phyloP scores from a whole-genome alignment of 2,113 vertebrate species.

The Myrmecobius fasciatus region DNA sequence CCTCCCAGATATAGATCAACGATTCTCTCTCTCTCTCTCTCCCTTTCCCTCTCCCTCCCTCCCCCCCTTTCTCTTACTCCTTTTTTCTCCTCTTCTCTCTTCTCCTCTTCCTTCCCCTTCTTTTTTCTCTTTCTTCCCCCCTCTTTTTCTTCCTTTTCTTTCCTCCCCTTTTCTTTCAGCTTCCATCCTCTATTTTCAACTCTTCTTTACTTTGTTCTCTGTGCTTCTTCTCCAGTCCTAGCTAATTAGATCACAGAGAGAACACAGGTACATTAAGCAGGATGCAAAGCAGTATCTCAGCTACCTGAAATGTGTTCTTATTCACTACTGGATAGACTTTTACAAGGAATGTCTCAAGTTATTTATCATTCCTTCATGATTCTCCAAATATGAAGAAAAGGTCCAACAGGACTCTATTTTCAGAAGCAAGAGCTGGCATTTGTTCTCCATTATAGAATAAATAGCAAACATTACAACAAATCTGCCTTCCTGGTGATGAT shows the following conservation, averaged over 20 bases:
- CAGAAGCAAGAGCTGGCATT: constrained; percentile 69
- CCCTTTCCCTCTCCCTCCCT: not conserved
- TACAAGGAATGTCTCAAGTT: not conserved
- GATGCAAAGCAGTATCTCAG: not conserved
- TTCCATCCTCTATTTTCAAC: not conserved
- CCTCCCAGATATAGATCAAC: not conserved
- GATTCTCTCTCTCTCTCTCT: not conserved
- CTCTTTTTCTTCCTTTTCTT: not conserved
- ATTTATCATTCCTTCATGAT: constrained; percentile 2
- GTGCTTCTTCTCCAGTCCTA: not conserved
- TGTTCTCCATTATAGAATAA: constrained; percentile 76
- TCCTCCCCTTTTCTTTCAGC: not conserved
- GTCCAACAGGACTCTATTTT: constrained; percentile 74
- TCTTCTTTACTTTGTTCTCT: not conserved
- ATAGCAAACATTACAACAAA: constrained; percentile 80
- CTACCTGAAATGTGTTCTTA: not conserved
- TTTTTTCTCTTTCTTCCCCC: too few relatives aligned
- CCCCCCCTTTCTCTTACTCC: not conserved
- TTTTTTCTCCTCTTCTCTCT: not conserved
- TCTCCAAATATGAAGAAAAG: constrained; percentile 29
- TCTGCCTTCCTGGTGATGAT: constrained; percentile 77
- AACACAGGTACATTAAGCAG: not conserved
- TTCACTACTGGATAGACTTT: not conserved
- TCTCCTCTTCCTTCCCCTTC: too few relatives aligned
- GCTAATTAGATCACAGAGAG: not conserved